phyloP scores from a whole-genome alignment of 2,113 vertebrate genomes.

The Passer domesticus region DNA sequence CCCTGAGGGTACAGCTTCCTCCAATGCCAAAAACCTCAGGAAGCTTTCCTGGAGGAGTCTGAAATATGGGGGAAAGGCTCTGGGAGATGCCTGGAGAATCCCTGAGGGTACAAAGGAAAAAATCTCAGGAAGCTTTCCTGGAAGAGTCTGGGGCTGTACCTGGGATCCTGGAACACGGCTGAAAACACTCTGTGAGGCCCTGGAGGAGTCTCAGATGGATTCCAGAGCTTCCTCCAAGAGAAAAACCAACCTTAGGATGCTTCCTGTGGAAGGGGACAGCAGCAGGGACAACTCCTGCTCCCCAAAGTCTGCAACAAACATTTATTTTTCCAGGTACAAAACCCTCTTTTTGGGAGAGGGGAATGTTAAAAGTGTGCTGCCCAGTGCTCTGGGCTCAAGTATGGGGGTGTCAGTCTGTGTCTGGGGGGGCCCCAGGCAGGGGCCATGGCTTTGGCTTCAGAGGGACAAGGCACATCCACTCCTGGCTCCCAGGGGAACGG shows the following conservation, averaged over 20 bases:
- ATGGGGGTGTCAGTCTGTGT: not conserved
- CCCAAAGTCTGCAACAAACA: not conserved
- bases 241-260: not conserved
- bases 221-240: not conserved
- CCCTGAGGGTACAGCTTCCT: not conserved
- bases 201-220: not conserved
- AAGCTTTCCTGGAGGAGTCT: too few relatives aligned
- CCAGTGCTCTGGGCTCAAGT: not conserved
- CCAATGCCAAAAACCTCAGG: not conserved
- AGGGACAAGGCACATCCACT: not conserved
- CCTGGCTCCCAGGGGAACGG: not conserved
- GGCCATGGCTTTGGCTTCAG: not conserved
- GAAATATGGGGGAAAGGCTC: too few relatives aligned
- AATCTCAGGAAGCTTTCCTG: not conserved
- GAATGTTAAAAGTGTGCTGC: not conserved
- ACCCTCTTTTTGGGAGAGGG: not conserved
- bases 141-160: not conserved
- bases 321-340: conserved; percentile 10
- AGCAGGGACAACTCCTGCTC: fast-evolving
- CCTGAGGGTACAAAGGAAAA: not conserved
- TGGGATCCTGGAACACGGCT: not conserved
- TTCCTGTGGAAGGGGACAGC: not conserved
- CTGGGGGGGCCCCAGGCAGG: not conserved
- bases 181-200: not conserved
- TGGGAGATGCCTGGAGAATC: not conserved